These are phyloP conservation scores for Lithodes maja DNA, from an alignment of 2,888 invertebrate genomes.

Conservation along the genomic window DNA sequence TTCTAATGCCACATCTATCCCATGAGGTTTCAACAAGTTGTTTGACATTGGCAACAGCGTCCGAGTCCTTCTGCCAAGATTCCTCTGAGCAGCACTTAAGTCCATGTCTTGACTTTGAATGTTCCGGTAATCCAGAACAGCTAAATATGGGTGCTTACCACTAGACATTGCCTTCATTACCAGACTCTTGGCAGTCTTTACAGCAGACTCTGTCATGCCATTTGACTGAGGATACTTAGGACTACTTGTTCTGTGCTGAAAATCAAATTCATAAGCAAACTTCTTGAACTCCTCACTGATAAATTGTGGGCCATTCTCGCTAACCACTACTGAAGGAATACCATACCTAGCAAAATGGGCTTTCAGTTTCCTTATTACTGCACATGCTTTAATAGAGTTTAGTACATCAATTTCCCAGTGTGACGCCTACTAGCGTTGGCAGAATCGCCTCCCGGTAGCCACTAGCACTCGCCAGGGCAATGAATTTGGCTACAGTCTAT, in stretches of 20 bases:
- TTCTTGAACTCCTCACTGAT: neutral
- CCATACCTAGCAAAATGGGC: constrained; percentile 1
- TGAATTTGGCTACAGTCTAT: no score
- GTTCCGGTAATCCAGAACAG: neutral
- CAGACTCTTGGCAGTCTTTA: no score
- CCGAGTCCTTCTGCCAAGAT: neutral
- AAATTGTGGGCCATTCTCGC: neutral
- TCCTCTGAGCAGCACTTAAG: constrained; percentile 7
- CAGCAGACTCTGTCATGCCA: no score
- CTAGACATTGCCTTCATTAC: no score
- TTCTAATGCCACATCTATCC: neutral
- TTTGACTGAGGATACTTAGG: no score
- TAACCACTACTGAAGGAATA: constrained; percentile 2
- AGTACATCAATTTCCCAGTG: constrained; percentile 7
- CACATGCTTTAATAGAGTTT: neutral
- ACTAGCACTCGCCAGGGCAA: no score
- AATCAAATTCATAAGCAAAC: no score
- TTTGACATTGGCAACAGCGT: constrained; percentile 9
- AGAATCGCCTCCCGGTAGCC: no score
- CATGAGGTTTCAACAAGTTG: constrained; percentile 1
- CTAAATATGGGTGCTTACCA: constrained; percentile 18
- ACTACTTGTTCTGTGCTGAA: no score
- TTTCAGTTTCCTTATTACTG: constrained; percentile 11
- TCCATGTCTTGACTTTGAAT: neutral
- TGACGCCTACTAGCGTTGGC: no score